Conservation (phyloP, 2,113 vertebrate species). For the Carlito syrichta region DNA sequence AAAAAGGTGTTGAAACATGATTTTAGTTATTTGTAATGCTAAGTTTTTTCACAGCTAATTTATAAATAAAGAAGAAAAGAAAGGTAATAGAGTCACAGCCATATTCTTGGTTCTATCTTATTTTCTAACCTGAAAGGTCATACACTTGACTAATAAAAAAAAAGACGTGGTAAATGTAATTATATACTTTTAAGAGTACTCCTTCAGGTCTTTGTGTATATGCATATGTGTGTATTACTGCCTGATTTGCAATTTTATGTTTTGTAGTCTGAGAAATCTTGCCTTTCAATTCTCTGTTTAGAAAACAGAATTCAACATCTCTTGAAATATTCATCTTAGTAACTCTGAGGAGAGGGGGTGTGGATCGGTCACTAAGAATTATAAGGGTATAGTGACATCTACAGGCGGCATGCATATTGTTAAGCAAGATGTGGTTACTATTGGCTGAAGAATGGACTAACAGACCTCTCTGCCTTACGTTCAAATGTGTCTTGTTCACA, state of each 20-base stretch:
- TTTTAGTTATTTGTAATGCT: neutral
- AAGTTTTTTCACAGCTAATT: neutral
- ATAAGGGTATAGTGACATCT: conserved; percentile 83
- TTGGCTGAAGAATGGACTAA: neutral
- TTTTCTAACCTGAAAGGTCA: conserved; percentile 29
- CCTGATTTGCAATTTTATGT: conserved; percentile 65
- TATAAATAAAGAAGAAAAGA: neutral
- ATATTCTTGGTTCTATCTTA: conserved; percentile 16
- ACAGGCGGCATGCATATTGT: conserved; percentile 58
- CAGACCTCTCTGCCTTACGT: neutral
- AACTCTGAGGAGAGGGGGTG: neutral
- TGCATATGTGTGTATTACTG: neutral
- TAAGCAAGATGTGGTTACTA: neutral
- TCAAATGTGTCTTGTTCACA: neutral
- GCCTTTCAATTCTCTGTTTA: conserved; percentile 70
- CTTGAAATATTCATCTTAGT: conserved; percentile 59
- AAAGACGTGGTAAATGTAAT: neutral
- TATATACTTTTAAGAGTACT: conserved; percentile 4
- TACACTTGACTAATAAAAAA: neutral
- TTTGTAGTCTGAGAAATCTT: conserved; percentile 64
- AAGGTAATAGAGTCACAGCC: neutral
- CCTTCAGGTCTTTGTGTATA: neutral
- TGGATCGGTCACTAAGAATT: conserved; percentile 27
- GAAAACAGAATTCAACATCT: conserved; percentile 73
- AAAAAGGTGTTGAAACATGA: neutral